Evolutionary conservation across 2,888 invertebrate species (phyloP).

Genomic region (Tenthredo mesomela): DNA sequence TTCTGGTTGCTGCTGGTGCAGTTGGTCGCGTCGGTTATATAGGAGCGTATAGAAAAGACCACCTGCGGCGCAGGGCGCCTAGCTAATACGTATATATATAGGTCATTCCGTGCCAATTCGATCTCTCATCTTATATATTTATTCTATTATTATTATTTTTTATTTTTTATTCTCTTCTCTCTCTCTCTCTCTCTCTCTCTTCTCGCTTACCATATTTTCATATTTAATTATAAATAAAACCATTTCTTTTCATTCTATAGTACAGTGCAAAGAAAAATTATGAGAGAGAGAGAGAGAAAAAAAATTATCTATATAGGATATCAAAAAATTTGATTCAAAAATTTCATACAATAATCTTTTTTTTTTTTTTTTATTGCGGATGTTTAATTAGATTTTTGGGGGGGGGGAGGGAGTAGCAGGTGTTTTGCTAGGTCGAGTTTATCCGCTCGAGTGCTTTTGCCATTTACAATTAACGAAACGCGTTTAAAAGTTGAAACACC

Average conservation of each 20-base stretch:
- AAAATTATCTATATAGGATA: no score
- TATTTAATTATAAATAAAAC: no score
- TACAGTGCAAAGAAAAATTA: no score
- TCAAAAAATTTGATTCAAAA: not conserved
- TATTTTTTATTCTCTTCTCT: no score
- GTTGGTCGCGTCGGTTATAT: not conserved
- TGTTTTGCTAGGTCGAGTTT: slow-evolving; percentile 42
- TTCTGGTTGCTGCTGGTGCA: not conserved
- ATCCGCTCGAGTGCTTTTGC: slow-evolving; percentile 58
- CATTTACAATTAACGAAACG: slow-evolving; percentile 72
- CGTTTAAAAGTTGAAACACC: slow-evolving; percentile 68
- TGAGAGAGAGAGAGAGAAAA: no score
- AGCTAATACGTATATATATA: not conserved
- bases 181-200: no score
- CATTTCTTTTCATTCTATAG: no score
- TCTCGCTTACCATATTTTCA: no score
- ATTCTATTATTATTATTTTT: no score
- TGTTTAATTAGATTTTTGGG: not conserved
- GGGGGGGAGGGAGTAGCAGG: not conserved
- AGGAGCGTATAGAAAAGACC: slow-evolving; percentile 27
- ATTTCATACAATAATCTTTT: not conserved
- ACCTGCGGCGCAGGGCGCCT: slow-evolving; percentile 33
- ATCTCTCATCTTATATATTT: slow-evolving; percentile 47
- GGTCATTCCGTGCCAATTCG: slow-evolving; percentile 64
- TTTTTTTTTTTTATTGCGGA: not conserved